Percentiles rank a stretch among this genome's conserved stretches.
Conservation (phyloP, 1,140 invertebrate genomes). For the Leptinotarsa lineolata region DNA sequence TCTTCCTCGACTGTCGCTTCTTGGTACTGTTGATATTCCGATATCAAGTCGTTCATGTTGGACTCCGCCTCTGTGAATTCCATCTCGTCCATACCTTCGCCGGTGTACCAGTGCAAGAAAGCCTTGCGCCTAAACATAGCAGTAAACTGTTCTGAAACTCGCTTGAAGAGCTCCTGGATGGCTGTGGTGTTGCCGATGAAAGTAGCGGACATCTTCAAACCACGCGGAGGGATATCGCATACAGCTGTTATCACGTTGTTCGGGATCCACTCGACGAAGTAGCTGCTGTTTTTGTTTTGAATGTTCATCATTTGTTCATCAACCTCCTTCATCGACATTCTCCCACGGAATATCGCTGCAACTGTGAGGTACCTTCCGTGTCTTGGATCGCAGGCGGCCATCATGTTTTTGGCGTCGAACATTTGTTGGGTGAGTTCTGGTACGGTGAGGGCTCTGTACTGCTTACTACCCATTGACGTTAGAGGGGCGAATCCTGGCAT, state of each 20-base stretch:
- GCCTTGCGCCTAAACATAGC: conserved; percentile 82
- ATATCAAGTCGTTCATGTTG: conserved; percentile 82
- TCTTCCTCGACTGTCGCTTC: conserved; percentile 73
- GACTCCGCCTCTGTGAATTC: conserved; percentile 81
- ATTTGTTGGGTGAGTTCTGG: conserved; percentile 77
- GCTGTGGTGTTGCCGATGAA: conserved; percentile 75
- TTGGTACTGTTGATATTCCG: conserved; percentile 90
- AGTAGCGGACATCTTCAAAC: conserved; percentile 73
- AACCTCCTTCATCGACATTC: conserved; percentile 73
- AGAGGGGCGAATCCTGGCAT: conserved; percentile 84
- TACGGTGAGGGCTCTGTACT: conserved; percentile 73
- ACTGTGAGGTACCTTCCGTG: conserved; percentile 75
- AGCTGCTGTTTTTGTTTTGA: conserved; percentile 81
- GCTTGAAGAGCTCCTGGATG: conserved; percentile 73
- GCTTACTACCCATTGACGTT: conserved; percentile 67
- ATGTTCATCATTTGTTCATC: conserved; percentile 77
- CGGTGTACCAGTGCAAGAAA: conserved; percentile 78
- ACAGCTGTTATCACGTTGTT: conserved; percentile 77
- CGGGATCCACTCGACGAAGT: conserved; percentile 85
- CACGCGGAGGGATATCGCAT: conserved; percentile 73
- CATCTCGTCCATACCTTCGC: conserved; percentile 85
- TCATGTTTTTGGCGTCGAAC: conserved; percentile 75
- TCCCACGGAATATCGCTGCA: conserved; percentile 73
- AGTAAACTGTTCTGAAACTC: conserved; percentile 69
- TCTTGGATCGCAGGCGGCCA: conserved; percentile 74